A percentile compares a stretch with the other conserved stretches of the same genome.
These are phyloP conservation scores for Heliothis subflexa DNA, from an alignment of 1,140 invertebrate genomes.

Conservation along the genomic window DNA sequence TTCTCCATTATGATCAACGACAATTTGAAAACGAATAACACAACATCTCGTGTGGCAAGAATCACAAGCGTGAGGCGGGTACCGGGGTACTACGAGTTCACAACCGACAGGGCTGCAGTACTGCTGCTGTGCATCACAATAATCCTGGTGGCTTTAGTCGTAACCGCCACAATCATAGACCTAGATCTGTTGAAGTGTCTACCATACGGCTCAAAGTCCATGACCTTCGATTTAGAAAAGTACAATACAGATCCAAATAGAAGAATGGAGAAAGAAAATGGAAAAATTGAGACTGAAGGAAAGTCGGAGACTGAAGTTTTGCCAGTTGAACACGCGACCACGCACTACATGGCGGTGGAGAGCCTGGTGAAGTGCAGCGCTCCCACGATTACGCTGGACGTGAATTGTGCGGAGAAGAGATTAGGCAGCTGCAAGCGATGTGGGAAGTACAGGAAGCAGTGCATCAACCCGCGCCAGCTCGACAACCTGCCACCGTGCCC, in stretches of 20 bases:
- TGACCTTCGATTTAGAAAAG: conserved; percentile 72
- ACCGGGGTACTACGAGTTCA: conserved; percentile 57
- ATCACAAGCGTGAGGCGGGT: conserved; percentile 66
- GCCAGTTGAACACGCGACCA: conserved; percentile 28
- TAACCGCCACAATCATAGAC: conserved; percentile 71
- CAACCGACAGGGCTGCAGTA: conserved; percentile 66
- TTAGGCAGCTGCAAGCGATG: conserved; percentile 72
- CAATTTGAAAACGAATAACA: conserved; percentile 73
- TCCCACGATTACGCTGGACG: conserved; percentile 75
- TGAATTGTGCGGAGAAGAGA: conserved; percentile 65
- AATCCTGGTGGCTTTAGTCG: conserved; percentile 59
- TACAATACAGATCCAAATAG: conserved; percentile 55
- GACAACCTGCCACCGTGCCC: conserved; percentile 65
- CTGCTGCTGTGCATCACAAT: conserved; percentile 64
- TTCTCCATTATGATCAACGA: conserved; percentile 81
- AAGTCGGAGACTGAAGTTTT: conserved; percentile 28
- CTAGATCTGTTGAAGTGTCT: conserved; percentile 67
- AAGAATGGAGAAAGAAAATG: conserved; percentile 33
- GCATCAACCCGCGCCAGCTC: conserved; percentile 55
- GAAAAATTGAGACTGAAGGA: conserved; percentile 14
- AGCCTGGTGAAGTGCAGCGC: conserved; percentile 51
- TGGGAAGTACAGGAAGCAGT: conserved; percentile 78
- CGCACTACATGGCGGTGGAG: conserved; percentile 55
- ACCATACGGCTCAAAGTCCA: conserved; percentile 55
- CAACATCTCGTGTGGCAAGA: conserved; percentile 63